Conservation (phyloP, 1,140 invertebrate species). For the Babylonia areolata region DNA sequence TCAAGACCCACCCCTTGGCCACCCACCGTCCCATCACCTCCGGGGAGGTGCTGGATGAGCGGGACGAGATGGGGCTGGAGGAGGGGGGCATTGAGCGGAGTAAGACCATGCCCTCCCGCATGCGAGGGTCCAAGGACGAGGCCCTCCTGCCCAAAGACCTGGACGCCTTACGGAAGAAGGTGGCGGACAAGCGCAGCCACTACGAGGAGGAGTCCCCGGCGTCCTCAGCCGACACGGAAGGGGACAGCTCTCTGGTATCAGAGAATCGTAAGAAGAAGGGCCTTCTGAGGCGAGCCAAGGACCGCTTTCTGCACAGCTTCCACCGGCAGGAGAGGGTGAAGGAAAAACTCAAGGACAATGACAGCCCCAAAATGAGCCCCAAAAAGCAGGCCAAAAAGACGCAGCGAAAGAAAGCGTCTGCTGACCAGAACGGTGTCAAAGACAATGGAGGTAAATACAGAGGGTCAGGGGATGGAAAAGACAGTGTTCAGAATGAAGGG, state of each 20-base stretch:
- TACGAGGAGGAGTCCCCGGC: background rate
- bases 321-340: conserved; percentile 48
- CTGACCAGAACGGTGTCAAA: conserved; percentile 15
- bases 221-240: conserved; percentile 41
- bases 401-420: background rate
- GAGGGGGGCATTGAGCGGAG: conserved; percentile 9
- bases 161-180: background rate
- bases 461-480: background rate
- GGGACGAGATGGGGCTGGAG: conserved; percentile 22
- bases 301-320: conserved; percentile 52
- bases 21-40: background rate
- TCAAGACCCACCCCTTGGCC: conserved; percentile 40
- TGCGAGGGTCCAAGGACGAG: conserved; percentile 35
- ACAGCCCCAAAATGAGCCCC: conserved; percentile 30
- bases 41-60: conserved; percentile 26
- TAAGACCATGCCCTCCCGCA: conserved; percentile 38
- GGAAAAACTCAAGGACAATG: conserved; percentile 34
- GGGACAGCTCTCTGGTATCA: conserved; percentile 36
- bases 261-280: conserved; percentile 56
- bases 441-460: conserved; percentile 2
- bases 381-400: conserved; percentile 41
- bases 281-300: conserved; percentile 51
- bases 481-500: background rate
- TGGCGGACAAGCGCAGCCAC: background rate
- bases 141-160: conserved; percentile 8